phyloP scores from a whole-genome alignment of 2,888 invertebrate species.

The Cosmia trapezina region DNA sequence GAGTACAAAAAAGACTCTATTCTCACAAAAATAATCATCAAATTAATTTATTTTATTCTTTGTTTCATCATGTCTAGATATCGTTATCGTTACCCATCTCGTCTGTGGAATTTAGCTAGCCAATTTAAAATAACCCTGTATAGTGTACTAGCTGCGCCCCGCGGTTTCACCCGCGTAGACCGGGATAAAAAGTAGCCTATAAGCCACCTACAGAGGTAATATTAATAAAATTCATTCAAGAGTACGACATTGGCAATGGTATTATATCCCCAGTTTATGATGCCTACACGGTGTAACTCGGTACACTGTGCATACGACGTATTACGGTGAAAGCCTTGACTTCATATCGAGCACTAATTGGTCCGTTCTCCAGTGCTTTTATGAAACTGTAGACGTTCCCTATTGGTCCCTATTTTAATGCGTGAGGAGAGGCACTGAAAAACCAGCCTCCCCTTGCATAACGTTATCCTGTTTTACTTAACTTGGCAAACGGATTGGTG shows the following conservation, averaged over 20 bases:
- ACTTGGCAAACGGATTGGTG: background rate
- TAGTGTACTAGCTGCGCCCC: too few species aligned
- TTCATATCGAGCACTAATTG: background rate
- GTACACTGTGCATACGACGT: background rate
- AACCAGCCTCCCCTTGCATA: background rate
- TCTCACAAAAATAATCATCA: too few species aligned
- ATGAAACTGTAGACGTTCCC: background rate
- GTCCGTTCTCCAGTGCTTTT: background rate
- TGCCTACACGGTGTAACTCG: slow-evolving; percentile 25
- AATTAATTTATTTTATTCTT: too few species aligned
- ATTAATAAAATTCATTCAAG: slow-evolving; percentile 28
- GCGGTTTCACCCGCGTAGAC: too few species aligned
- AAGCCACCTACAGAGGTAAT: background rate
- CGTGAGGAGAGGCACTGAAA: too few species aligned
- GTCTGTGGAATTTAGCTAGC: too few species aligned
- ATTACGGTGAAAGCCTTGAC: slow-evolving; percentile 9
- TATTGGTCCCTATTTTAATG: background rate
- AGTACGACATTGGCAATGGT: slow-evolving; percentile 55
- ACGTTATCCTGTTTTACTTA: background rate
- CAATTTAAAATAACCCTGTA: too few species aligned
- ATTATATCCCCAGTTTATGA: slow-evolving; percentile 29
- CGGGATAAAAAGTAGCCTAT: too few species aligned
- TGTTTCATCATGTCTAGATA: too few species aligned
- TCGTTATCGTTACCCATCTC: too few species aligned
- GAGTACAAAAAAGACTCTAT: too few species aligned